Conservation (phyloP, 2,797 vertebrate species). For the Muraenolepis orangiensis region DNA sequence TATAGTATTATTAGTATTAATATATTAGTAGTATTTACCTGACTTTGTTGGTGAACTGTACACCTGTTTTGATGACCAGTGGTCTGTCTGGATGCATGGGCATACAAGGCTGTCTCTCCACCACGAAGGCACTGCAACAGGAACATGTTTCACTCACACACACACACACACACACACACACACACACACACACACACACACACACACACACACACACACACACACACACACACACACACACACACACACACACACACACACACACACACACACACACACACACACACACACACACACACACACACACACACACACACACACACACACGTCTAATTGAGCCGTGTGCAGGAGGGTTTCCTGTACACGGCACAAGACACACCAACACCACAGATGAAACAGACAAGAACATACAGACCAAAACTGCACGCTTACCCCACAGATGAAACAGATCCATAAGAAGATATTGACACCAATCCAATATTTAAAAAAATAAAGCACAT, state of each 20-base stretch:
- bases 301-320: too few relatives aligned
- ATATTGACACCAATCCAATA: background rate
- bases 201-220: too few relatives aligned
- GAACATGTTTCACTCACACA: background rate
- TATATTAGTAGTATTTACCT: too few relatives aligned
- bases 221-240: too few relatives aligned
- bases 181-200: background rate
- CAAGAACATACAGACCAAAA: background rate
- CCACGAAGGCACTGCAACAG: constrained; percentile 86
- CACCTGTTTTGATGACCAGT: constrained; percentile 96
- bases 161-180: too few relatives aligned
- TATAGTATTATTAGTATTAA: too few relatives aligned
- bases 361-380: too few relatives aligned
- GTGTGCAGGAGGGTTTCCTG: too few relatives aligned
- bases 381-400: background rate
- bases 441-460: background rate
- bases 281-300: background rate
- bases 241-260: too few relatives aligned
- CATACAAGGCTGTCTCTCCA: constrained; percentile 98
- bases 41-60: constrained; percentile 99
- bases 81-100: constrained; percentile 98
- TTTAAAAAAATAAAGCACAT: background rate
- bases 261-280: background rate
- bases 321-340: too few relatives aligned
- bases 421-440: too few relatives aligned